phyloP scores from a whole-genome alignment of 1,140 invertebrate genomes.

The Zaprionus ghesquierei region DNA sequence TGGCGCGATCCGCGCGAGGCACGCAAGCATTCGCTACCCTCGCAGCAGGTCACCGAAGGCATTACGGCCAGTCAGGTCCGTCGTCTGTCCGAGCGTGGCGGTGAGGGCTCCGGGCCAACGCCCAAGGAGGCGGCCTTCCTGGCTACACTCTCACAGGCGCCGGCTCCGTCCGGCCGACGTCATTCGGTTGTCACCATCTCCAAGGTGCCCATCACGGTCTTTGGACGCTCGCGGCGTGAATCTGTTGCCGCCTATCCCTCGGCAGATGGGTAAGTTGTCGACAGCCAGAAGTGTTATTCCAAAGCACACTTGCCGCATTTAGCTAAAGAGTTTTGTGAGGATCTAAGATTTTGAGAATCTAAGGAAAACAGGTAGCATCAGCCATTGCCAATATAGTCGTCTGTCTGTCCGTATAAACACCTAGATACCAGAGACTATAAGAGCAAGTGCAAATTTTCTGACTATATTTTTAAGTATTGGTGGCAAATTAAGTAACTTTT shows the following conservation, averaged over 20 bases:
- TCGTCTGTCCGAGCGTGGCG: slow-evolving; percentile 89
- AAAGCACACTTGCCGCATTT: too few species aligned
- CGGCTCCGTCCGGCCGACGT: slow-evolving; percentile 88
- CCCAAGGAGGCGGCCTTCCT: slow-evolving; percentile 90
- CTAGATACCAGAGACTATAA: too few species aligned
- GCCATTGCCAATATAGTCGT: too few species aligned
- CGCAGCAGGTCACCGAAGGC: slow-evolving; percentile 90
- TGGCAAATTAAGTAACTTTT: too few species aligned
- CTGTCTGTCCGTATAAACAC: too few species aligned
- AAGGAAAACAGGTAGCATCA: too few species aligned
- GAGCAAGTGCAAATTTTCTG: too few species aligned
- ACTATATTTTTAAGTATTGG: too few species aligned
- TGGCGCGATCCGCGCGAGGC: slow-evolving; percentile 87
- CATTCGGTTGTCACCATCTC: slow-evolving; percentile 93
- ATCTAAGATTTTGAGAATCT: too few species aligned
- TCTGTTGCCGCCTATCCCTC: slow-evolving; percentile 90
- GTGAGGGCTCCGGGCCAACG: slow-evolving; percentile 87
- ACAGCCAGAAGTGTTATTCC: too few species aligned
- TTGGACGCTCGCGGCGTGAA: slow-evolving; percentile 89
- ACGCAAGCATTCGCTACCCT: slow-evolving; percentile 91
- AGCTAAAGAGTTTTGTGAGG: too few species aligned
- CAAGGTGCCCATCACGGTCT: slow-evolving; percentile 88
- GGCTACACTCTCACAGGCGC: slow-evolving; percentile 89
- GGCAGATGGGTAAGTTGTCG: slow-evolving; percentile 78
- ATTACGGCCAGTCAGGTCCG: slow-evolving; percentile 93